Percentiles rank a stretch among this genome's conserved stretches.
These are phyloP conservation scores for Corythornis cristatus DNA, from an alignment of 2,113 vertebrate genomes.

Conservation along the genomic window DNA sequence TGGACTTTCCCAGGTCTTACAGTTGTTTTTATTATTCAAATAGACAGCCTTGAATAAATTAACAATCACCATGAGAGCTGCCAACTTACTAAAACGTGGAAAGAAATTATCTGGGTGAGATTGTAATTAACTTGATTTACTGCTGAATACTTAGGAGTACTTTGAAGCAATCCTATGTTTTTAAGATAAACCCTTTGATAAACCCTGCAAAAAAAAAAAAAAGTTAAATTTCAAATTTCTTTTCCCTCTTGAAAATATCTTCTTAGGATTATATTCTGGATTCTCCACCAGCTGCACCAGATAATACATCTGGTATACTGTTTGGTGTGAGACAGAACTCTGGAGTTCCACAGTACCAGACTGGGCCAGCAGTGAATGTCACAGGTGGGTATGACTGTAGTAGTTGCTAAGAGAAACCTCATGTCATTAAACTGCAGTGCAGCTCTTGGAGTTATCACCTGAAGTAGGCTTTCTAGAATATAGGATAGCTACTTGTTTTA, in stretches of 20 bases:
- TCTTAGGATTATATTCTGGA: conserved; percentile 86
- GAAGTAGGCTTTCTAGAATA: conserved; percentile 14
- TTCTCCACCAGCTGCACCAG: conserved; percentile 79
- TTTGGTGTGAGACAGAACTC: conserved; percentile 79
- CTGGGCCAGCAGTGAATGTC: conserved; percentile 81
- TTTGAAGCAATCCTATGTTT: conserved; percentile 15
- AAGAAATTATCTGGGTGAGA: neutral
- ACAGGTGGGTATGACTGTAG: conserved; percentile 80
- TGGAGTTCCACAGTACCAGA: conserved; percentile 82
- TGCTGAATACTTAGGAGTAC: conserved; percentile 1
- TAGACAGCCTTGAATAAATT: neutral
- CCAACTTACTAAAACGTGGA: neutral
- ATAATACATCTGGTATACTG: conserved; percentile 82
- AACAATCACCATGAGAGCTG: neutral
- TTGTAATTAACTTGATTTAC: neutral
- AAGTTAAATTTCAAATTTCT: conserved; percentile 45
- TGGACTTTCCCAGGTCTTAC: neutral
- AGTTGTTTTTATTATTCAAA: neutral
- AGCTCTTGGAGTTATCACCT: neutral
- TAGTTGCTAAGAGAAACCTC: conserved; percentile 26
- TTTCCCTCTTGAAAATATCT: conserved; percentile 65
- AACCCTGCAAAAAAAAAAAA: conserved; percentile 41
- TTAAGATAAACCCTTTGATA: conserved; percentile 31
- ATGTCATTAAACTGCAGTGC: neutral
- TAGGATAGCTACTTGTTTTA: neutral